Evolutionary conservation across 1,140 invertebrate genomes (phyloP).

Genomic region (Varroa destructor): DNA sequence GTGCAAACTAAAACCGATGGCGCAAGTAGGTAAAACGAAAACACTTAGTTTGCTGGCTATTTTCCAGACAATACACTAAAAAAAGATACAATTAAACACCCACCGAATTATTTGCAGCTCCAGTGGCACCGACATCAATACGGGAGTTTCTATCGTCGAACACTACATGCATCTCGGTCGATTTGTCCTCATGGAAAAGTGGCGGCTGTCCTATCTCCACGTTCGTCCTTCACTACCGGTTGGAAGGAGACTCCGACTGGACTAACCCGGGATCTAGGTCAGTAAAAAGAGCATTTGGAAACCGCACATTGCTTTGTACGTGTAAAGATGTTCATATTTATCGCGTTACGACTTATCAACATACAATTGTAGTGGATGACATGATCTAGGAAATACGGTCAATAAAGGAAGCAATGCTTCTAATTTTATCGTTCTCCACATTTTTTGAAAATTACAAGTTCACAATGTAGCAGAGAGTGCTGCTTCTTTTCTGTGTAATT

Average conservation of each 20-base stretch:
- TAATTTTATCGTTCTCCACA: too few relatives aligned
- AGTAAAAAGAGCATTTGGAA: background rate
- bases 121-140: conserved; percentile 34
- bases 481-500: too few relatives aligned
- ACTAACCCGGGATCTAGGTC: conserved; percentile 10
- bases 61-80: too few relatives aligned
- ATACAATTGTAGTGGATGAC: too few relatives aligned
- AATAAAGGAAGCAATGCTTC: too few relatives aligned
- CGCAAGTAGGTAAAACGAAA: conserved; percentile 58
- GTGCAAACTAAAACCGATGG: conserved; percentile 81
- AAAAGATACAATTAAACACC: too few relatives aligned
- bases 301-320: background rate
- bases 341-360: too few relatives aligned
- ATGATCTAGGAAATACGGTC: too few relatives aligned
- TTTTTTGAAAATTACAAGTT: too few relatives aligned
- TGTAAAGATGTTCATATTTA: too few relatives aligned
- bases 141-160: conserved; percentile 48
- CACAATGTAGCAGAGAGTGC: too few relatives aligned
- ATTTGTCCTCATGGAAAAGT: conserved; percentile 61
- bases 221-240: conserved; percentile 61
- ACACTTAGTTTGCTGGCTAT: too few relatives aligned
- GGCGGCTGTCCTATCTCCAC: conserved; percentile 62
- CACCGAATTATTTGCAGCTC: conserved; percentile 29
- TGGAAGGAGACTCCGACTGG: conserved; percentile 20
- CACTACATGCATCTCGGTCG: conserved; percentile 55